Conservation (phyloP, 2,888 invertebrate genomes). For the Pandemis corylana region DNA sequence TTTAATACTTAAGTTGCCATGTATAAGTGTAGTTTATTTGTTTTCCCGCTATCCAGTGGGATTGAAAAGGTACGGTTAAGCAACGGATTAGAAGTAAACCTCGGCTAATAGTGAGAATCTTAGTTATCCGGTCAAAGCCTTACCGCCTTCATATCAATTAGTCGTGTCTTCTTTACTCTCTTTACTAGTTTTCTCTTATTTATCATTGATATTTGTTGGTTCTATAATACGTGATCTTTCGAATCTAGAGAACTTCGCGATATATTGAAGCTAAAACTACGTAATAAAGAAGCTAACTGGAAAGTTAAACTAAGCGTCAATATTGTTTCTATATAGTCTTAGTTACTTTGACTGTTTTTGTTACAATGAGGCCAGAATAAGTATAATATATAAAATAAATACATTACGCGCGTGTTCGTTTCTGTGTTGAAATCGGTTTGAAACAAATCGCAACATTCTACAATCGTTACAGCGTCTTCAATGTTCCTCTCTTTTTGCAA, state of each 20-base stretch:
- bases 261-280: too few species aligned
- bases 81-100: conserved; percentile 32
- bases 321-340: background rate
- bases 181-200: background rate
- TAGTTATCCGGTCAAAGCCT: conserved; percentile 26
- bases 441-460: background rate
- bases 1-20: too few species aligned
- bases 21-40: background rate
- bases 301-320: too few species aligned
- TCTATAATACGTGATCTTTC: too few species aligned
- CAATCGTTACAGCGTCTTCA: conserved; percentile 17
- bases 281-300: too few species aligned
- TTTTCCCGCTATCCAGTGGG: background rate
- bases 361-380: background rate
- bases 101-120: conserved; percentile 31
- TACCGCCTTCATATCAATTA: conserved; percentile 33
- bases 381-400: background rate
- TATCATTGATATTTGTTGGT: background rate
- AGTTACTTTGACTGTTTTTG: background rate
- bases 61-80: conserved; percentile 14
- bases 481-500: conserved; percentile 50
- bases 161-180: conserved; percentile 9
- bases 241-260: too few species aligned
- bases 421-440: background rate
- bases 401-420: background rate